Evolutionary conservation across 2,113 vertebrate genomes (phyloP), one percentile per base, ranked within the genome.

Genomic region (Collichthys lucidus): DNA sequence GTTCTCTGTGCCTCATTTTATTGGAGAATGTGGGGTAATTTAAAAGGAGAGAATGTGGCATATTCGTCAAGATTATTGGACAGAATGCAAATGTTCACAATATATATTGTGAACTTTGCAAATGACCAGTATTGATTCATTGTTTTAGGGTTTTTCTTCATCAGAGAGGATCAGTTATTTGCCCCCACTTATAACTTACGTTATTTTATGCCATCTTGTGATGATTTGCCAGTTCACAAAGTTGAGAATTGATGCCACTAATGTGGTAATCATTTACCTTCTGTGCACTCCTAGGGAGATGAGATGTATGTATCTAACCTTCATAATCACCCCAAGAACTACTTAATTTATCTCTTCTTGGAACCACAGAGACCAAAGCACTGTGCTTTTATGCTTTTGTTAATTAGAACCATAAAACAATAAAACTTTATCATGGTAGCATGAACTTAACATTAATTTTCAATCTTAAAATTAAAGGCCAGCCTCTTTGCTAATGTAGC

Each of bases 201-300:
- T 22, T 50, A 11, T 72, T 79, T 42, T 24, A 46, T 31, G 20
- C 22, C 42, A 0, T 72, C 53, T 52, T 50, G 15, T 49, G 29
- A 31, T 44, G 35, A 50, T 24, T 24, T 40, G 22, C 15, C 53
- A 57, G 19, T 50, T 57, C 17, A 42, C 26, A 57, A 52, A 50
- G 26, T 50, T 78, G 63, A 75, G 16, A 73, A 67, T 62, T 52
- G 22, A 80, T 49, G 80, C 64, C 29, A 44, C 46, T 77, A 80
- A 80, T 88, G 65, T 80, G 42, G 42, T 57, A 44, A 63, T 87
- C 56, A 75, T 62, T 79, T 50, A 76, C 77, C 53, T 24, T 55
- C 26, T 68, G 20, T 26, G 55, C 15, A 57, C 50, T 65, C n/a
- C 24, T 46, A 24, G 55, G 59, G 35, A 29, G 67, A 82, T 49